Evolutionary conservation across 2,888 invertebrate genomes (phyloP).

Genomic region (Heteromyza rotundicornis): DNA sequence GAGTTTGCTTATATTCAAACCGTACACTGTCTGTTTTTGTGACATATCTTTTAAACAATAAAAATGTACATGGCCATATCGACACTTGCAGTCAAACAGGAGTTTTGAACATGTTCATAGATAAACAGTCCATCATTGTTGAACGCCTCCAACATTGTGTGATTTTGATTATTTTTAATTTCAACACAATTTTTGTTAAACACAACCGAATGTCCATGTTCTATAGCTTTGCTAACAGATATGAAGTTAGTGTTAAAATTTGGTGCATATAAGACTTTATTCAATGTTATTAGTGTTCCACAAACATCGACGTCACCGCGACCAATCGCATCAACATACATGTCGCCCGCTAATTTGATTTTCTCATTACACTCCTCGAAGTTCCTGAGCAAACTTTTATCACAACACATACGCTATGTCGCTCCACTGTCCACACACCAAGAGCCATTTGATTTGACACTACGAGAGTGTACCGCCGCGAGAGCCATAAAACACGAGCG

Average conservation of each 20-base stretch:
- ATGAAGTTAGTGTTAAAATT: constrained; percentile 30
- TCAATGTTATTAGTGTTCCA: constrained; percentile 13
- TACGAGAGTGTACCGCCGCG: neutral
- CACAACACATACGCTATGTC: constrained; percentile 26
- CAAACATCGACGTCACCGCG: constrained; percentile 14
- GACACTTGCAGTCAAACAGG: neutral
- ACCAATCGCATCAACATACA: constrained; percentile 22
- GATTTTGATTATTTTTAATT: constrained; percentile 9
- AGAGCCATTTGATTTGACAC: constrained; percentile 5
- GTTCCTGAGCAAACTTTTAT: constrained; percentile 17
- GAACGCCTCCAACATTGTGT: neutral
- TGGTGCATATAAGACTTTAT: constrained; percentile 29
- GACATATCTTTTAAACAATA: neutral
- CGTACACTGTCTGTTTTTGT: neutral
- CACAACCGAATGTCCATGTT: constrained; percentile 17
- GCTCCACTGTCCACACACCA: constrained; percentile 30
- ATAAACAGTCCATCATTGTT: neutral
- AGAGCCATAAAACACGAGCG: neutral
- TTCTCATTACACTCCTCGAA: constrained; percentile 18
- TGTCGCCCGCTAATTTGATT: constrained; percentile 13
- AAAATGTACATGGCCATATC: neutral
- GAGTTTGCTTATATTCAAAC: constrained; percentile 12
- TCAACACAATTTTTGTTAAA: constrained; percentile 16
- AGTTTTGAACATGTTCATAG: neutral
- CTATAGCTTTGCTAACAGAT: constrained; percentile 30